Percentiles rank a stretch among this genome's conserved stretches.
Evolutionary conservation across 1,140 invertebrate genomes (phyloP).

Genomic region (Rhynchophorus ferrugineus): DNA sequence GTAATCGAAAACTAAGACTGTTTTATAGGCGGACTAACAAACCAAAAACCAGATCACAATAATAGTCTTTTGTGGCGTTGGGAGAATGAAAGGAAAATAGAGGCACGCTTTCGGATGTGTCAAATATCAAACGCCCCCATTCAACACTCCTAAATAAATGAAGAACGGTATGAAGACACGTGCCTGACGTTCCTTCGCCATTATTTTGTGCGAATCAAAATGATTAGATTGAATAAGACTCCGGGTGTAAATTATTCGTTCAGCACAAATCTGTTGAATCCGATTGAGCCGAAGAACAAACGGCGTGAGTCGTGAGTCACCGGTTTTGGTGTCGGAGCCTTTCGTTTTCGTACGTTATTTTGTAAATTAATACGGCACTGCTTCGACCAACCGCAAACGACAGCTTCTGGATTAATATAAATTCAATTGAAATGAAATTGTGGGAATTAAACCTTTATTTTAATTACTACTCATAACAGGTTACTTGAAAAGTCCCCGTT

Average conservation of each 20-base stretch:
- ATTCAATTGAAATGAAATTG: too few relatives aligned
- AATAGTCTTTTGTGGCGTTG: conserved; percentile 25
- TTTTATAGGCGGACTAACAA: background rate
- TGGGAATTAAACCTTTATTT: too few relatives aligned
- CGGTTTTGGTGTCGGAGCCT: too few relatives aligned
- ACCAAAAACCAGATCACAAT: conserved; percentile 20
- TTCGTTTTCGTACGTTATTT: too few relatives aligned
- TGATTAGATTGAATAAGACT: conserved; percentile 20
- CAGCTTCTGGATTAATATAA: too few relatives aligned
- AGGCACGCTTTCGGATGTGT: conserved; percentile 25
- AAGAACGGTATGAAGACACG: conserved; percentile 17
- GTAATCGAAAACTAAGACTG: too few relatives aligned
- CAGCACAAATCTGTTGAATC: conserved; percentile 8
- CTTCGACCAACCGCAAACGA: too few relatives aligned
- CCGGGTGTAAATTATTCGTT: conserved; percentile 17
- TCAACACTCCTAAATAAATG: conserved; percentile 20
- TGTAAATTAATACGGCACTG: too few relatives aligned
- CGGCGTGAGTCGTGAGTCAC: too few relatives aligned
- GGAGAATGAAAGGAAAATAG: conserved; percentile 31
- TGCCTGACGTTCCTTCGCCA: conserved; percentile 5
- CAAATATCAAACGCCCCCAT: conserved; percentile 25
- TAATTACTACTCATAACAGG: too few relatives aligned
- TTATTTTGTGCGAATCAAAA: conserved; percentile 21
- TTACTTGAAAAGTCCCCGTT: too few relatives aligned
- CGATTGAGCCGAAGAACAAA: conserved; percentile 16